These are phyloP conservation scores for Sinella curviseta DNA, from an alignment of 1,140 invertebrate genomes.

Conservation along the genomic window DNA sequence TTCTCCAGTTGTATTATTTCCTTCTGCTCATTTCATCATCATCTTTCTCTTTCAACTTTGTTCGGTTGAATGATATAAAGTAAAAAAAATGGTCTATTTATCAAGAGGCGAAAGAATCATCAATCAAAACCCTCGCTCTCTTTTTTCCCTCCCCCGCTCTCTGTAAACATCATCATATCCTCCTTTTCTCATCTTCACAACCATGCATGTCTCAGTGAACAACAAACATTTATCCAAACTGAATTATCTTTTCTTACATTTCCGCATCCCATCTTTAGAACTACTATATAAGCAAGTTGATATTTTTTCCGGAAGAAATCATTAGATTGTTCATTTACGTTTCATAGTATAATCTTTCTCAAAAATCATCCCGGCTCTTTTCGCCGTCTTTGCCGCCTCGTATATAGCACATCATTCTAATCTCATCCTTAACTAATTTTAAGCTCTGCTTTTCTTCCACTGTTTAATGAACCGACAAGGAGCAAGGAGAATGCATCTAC, in stretches of 20 bases:
- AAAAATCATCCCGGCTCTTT: not conserved
- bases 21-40: not conserved
- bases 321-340: too few species aligned
- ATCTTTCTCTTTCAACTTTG: not conserved
- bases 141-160: not conserved
- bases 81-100: not conserved
- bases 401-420: not conserved
- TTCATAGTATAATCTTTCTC: not conserved
- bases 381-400: not conserved
- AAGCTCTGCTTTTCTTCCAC: not conserved
- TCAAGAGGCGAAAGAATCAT: not conserved
- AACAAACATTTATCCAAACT: too few species aligned
- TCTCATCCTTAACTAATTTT: constrained; percentile 2
- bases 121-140: not conserved
- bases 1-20: too few species aligned
- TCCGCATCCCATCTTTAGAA: too few species aligned
- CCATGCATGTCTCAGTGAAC: too few species aligned
- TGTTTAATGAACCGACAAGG: constrained; percentile 9
- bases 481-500: not conserved
- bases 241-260: too few species aligned
- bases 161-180: not conserved
- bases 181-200: not conserved
- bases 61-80: not conserved
- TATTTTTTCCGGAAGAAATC: too few species aligned
- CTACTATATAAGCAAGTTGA: too few species aligned